Conservation (phyloP, 2,113 vertebrate genomes). For the Pterophyllum scalare region DNA sequence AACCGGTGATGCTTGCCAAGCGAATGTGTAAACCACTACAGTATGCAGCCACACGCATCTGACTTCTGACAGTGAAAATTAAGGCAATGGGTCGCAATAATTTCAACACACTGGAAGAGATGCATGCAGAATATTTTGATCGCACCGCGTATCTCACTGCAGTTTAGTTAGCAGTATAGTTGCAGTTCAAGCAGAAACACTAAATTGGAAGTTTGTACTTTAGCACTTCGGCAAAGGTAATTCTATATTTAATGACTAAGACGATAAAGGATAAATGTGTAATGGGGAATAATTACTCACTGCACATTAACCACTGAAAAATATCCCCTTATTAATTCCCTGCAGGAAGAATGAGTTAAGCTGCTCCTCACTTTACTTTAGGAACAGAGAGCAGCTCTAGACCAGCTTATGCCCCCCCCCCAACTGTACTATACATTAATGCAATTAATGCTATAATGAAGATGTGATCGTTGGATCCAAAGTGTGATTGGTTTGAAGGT, state of each 20-base stretch:
- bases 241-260: too few relatives aligned
- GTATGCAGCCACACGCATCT: accelerated
- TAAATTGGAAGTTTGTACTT: too few relatives aligned
- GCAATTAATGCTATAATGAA: not conserved
- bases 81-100: not conserved
- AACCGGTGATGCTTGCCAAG: not conserved
- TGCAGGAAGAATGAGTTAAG: not conserved
- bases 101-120: not conserved
- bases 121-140: accelerated
- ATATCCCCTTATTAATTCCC: not conserved
- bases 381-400: not conserved
- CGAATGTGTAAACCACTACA: accelerated
- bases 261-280: not conserved
- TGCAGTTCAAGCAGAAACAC: not conserved
- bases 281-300: not conserved
- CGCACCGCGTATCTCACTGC: too few relatives aligned
- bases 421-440: not conserved
- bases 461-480: not conserved
- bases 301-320: not conserved
- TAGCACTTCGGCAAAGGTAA: too few relatives aligned
- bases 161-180: too few relatives aligned
- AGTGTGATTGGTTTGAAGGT: not conserved
- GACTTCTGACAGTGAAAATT: not conserved
- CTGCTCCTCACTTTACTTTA: not conserved
- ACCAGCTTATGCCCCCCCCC: not conserved